Percentiles rank a stretch among this genome's conserved stretches.
These are phyloP conservation scores for Lophius americanus DNA, from an alignment of 2,797 vertebrate species.

Conservation along the genomic window DNA sequence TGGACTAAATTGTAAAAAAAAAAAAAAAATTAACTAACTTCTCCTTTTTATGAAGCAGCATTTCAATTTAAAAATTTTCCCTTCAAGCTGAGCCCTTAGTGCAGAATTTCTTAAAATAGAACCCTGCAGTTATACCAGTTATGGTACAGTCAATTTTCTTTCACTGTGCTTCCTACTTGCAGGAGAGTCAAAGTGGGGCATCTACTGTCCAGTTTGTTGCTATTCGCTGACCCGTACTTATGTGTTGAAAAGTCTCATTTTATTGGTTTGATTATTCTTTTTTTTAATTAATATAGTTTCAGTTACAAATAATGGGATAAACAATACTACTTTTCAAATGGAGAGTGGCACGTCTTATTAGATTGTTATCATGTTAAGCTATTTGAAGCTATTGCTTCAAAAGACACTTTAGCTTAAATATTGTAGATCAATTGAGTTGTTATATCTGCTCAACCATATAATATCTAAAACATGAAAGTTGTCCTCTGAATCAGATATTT, in stretches of 20 bases:
- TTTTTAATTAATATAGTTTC: not conserved
- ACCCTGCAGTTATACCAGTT: conserved; percentile 25
- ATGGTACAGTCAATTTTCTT: conserved; percentile 31
- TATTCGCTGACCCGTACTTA: not conserved
- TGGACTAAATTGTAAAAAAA: not conserved
- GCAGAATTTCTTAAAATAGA: conserved; percentile 31
- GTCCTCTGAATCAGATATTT: not conserved
- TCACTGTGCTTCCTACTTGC: conserved; percentile 9
- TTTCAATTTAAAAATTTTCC: conserved; percentile 20
- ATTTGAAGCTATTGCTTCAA: not conserved
- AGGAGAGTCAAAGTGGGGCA: conserved; percentile 55
- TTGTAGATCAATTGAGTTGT: not conserved
- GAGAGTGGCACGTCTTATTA: too few species aligned
- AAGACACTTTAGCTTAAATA: not conserved
- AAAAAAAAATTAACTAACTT: too few species aligned
- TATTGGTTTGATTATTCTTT: not conserved
- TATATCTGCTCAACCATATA: not conserved
- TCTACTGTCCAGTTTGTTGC: conserved; percentile 14
- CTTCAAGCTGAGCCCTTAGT: not conserved
- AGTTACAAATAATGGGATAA: not conserved
- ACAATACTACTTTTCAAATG: not conserved
- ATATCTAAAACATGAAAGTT: not conserved
- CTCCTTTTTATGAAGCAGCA: conserved; percentile 46
- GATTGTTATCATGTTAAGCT: not conserved
- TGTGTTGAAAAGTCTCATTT: not conserved